These are phyloP conservation scores for Oryctolagus cuniculus DNA, from an alignment of 2,113 vertebrate species.

Conservation along the genomic window mOryCun1.1 NC_091440.1:30235501-30236000, in stretches of 20 bases:
- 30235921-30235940: background rate
- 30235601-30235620: too few species aligned
- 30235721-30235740: background rate
- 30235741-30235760: background rate
- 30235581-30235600: too few species aligned
- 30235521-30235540: background rate
- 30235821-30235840: background rate
- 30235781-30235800: background rate
- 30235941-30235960: background rate
- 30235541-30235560: background rate
- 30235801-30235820: background rate
- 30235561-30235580: too few species aligned
- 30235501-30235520: background rate
- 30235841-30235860: background rate
- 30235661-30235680: too few species aligned
- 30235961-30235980: background rate
- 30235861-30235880: background rate
- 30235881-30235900: background rate
- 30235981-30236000: background rate
- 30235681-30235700: too few species aligned
- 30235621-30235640: too few species aligned
- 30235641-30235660: too few species aligned
- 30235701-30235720: background rate
- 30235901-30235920: background rate
- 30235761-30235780: background rate